phyloP scores from a whole-genome alignment of 2,888 invertebrate genomes.

The Corbicula japonica region DNA sequence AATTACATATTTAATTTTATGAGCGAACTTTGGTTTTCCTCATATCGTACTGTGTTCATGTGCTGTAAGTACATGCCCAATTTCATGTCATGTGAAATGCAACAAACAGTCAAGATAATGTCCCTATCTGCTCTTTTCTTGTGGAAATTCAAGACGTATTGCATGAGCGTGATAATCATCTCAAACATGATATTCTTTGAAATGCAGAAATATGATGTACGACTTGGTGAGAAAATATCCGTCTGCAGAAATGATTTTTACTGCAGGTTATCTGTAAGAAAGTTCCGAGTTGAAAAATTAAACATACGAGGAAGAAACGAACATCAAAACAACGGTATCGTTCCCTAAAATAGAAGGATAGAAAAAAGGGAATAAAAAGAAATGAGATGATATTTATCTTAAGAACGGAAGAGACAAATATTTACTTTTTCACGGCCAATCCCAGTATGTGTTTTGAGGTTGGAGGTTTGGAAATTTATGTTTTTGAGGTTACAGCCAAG shows the following conservation, averaged over 20 bases:
- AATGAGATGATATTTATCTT: conserved; percentile 1
- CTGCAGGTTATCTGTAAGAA: too few relatives aligned
- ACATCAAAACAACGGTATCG: too few relatives aligned
- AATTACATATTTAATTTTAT: too few relatives aligned
- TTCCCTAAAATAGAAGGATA: too few relatives aligned
- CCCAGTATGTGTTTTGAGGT: conserved; percentile 17
- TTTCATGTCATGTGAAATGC: conserved; percentile 32
- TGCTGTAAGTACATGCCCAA: conserved; percentile 22
- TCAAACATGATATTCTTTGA: conserved; percentile 12
- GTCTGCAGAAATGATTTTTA: too few relatives aligned
- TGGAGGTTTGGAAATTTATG: conserved; percentile 30
- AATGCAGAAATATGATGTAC: conserved; percentile 13
- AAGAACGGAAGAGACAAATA: conserved; percentile 3
- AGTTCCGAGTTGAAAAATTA: too few relatives aligned
- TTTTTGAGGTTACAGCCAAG: conserved; percentile 14
- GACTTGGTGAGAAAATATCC: too few relatives aligned
- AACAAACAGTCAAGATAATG: conserved; percentile 10
- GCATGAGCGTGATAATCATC: conserved; percentile 30
- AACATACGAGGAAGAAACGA: too few relatives aligned
- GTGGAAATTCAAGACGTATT: conserved; percentile 25
- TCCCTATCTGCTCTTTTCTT: conserved; percentile 5
- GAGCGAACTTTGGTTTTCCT: too few relatives aligned
- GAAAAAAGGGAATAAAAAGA: too few relatives aligned
- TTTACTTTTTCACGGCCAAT: conserved; percentile 7
- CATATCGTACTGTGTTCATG: too few relatives aligned